Conservation (phyloP, 2,888 invertebrate genomes). For the Panzeria rudis region DNA sequence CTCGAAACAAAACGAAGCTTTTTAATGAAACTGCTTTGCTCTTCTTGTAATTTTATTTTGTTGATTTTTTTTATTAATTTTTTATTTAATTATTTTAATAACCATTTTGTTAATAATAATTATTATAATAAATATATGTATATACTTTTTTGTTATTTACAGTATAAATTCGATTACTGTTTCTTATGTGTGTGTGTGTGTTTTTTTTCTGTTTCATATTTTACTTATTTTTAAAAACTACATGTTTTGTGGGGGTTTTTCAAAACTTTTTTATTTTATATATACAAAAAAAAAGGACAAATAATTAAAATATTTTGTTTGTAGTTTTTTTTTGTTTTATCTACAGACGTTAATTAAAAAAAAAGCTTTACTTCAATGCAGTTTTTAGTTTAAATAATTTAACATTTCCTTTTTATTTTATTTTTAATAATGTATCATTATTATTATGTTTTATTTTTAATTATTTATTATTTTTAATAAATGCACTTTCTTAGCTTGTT, state of each 20-base stretch:
- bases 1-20: constrained; percentile 7
- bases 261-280: constrained; percentile 38
- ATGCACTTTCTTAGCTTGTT: constrained; percentile 82
- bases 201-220: constrained; percentile 36
- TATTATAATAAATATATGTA: constrained; percentile 74
- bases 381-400: constrained; percentile 45
- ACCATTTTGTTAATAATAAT: constrained; percentile 55
- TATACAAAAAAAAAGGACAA: constrained; percentile 44
- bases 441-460: constrained; percentile 44
- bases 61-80: constrained; percentile 29
- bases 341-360: constrained; percentile 32
- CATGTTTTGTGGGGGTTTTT: constrained; percentile 26
- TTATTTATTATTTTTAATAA: constrained; percentile 76
- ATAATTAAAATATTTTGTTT: constrained; percentile 38
- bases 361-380: constrained; percentile 7
- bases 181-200: constrained; percentile 56
- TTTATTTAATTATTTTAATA: constrained; percentile 42
- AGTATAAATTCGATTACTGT: constrained; percentile 73
- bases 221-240: constrained; percentile 52
- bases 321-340: constrained; percentile 21
- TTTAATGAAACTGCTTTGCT: constrained; percentile 66
- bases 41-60: no score
- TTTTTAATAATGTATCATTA: constrained; percentile 29
- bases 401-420: constrained; percentile 49
- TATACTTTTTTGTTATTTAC: constrained; percentile 71